phyloP scores from a whole-genome alignment of 2,797 vertebrate species.

The Lindbergichthys nudifrons region DNA sequence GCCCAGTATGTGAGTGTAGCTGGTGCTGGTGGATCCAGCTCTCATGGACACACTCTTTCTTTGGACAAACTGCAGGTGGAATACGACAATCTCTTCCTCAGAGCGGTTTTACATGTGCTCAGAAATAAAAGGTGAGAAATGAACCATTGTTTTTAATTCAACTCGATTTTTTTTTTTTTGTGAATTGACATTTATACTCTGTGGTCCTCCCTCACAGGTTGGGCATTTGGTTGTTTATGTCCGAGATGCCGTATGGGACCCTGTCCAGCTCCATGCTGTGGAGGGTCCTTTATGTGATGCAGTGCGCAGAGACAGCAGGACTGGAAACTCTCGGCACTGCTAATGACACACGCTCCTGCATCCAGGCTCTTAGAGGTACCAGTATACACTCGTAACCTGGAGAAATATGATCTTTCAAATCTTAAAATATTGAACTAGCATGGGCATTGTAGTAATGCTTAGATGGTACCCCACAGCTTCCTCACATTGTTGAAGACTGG shows the following conservation, averaged over 20 bases:
- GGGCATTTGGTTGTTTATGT: constrained; percentile 99
- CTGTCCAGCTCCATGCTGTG: constrained; percentile 94
- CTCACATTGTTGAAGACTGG: not conserved
- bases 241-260: constrained; percentile 96
- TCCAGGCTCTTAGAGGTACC: constrained; percentile 89
- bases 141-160: not conserved
- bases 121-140: constrained; percentile 92
- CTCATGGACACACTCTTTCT: constrained; percentile 85
- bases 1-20: constrained; percentile 88
- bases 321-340: constrained; percentile 80
- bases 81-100: constrained; percentile 95
- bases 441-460: not conserved
- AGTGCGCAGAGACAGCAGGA: constrained; percentile 88
- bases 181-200: constrained; percentile 7
- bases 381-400: constrained; percentile 1
- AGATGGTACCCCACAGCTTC: not conserved
- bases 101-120: constrained; percentile 93
- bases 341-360: constrained; percentile 83
- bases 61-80: constrained; percentile 94
- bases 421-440: not conserved
- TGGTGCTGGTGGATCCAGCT: constrained; percentile 68
- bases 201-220: constrained; percentile 80
- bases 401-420: constrained; percentile 1
- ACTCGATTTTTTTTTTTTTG: not conserved
- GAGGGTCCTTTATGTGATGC: constrained; percentile 97